Base-by-base conservation (phyloP, 2,113 vertebrate species). In the Lepus europaeus region DNA sequence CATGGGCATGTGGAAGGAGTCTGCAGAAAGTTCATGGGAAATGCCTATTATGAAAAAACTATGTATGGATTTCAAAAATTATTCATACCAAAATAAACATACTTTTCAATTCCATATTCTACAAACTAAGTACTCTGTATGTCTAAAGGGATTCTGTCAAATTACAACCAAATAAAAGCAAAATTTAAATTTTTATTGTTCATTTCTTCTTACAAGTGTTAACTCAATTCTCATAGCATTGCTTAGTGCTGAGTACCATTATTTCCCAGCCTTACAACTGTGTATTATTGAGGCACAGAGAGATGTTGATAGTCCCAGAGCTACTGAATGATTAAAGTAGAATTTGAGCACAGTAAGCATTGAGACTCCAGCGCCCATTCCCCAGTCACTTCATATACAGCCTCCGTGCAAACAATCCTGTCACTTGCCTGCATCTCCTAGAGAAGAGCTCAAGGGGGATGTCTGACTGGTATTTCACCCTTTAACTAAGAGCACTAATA, bases 141-240 rank as follows among this genome's bases (percentile, higher is more conserved):
- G 73, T 87, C 17, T 73, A 56, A 93, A 84, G 27, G 8, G 9
- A 69, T 84, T 70, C 45, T 76, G 11, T 12, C 20, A 56, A 90
- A 76, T 73, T 39, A 23, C 76, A 64, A 31, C 2, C 39, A 45
- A 83, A 6, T 53, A 56, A 56, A 84, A 87, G 83, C 17, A 66
- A 91, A 89, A 39, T 19, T 78, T 74, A 49, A 93, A 51, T 77
- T 9, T 56, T 45, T 94, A 27, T 82, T 66, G 1, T 45, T 90
- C 20, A 14, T 23, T 33, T 49, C 14, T 82, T 7, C 25, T 82
- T 95, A 25, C 7, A 29, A 70, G 6, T 63, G 88, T 61, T 66
- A 91, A 70, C 14, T 70, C 53, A 51, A 6, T 73, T 95, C 45
- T 91, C 8, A 72, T 14, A 72, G 51, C 72, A 39, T 9, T 88